These are phyloP conservation scores for Gyrodactylus bullatarudis DNA, from an alignment of 1,140 invertebrate species.

Conservation along the genomic window DNA sequence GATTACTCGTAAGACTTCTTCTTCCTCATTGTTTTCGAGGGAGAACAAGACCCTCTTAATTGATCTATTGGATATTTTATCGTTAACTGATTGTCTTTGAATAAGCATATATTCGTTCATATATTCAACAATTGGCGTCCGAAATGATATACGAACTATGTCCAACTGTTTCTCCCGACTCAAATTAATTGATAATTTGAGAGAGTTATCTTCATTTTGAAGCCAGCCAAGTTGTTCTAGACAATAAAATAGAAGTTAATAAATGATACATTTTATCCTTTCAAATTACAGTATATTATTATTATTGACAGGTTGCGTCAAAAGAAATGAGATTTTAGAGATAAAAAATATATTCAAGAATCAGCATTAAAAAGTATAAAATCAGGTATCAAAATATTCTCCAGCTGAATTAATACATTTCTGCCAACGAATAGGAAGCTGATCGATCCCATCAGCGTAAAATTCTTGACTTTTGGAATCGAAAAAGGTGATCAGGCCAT, in stretches of 20 bases:
- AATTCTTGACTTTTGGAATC: too few species aligned
- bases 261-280: too few species aligned
- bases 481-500: too few species aligned
- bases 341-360: too few species aligned
- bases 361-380: too few species aligned
- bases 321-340: too few species aligned
- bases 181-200: not conserved
- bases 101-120: not conserved
- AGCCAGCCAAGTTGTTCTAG: not conserved
- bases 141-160: not conserved
- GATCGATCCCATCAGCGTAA: too few species aligned
- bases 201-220: not conserved
- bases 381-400: too few species aligned
- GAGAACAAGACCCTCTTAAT: not conserved
- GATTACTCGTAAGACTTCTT: not conserved
- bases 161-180: not conserved
- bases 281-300: too few species aligned
- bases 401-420: too few species aligned
- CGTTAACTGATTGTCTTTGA: not conserved
- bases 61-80: not conserved
- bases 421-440: too few species aligned
- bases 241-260: not conserved
- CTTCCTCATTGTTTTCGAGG: not conserved
- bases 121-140: not conserved
- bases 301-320: too few species aligned